phyloP scores from a whole-genome alignment of 2,113 vertebrate genomes.

The Chascanopsetta lugubris region DNA sequence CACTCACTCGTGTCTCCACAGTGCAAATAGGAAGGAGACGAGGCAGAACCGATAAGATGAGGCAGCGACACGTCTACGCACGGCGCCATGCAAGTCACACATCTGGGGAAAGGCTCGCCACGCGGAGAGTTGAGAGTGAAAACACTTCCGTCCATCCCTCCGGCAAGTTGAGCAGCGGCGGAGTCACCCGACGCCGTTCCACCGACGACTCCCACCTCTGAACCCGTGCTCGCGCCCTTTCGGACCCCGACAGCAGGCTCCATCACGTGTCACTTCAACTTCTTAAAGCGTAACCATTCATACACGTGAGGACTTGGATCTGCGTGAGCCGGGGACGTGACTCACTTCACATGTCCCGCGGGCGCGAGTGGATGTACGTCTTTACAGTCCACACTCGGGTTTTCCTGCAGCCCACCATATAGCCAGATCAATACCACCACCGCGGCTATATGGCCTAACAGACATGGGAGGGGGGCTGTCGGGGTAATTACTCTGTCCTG shows the following conservation, averaged over 20 bases:
- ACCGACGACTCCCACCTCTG: conserved; percentile 1
- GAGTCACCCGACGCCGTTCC: too few species aligned
- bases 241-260: neutral
- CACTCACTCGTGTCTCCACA: too few species aligned
- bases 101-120: too few species aligned
- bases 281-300: conserved; percentile 8
- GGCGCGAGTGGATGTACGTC: neutral
- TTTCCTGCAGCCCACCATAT: conserved; percentile 21
- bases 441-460: conserved; percentile 25
- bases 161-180: too few species aligned
- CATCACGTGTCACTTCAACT: neutral
- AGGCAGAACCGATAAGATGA: too few species aligned
- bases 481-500: conserved; percentile 64
- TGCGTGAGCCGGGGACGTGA: neutral
- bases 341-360: neutral
- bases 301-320: neutral
- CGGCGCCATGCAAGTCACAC: too few species aligned
- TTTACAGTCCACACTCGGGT: too few species aligned
- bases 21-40: too few species aligned
- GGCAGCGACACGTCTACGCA: too few species aligned
- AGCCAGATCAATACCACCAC: conserved; percentile 54
- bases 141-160: too few species aligned
- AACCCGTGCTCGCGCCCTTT: too few species aligned
- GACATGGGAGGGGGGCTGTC: conserved; percentile 27
- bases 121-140: too few species aligned